These are phyloP conservation scores for Mallotus villosus DNA, from an alignment of 2,797 vertebrate genomes.

Conservation along the genomic window DNA sequence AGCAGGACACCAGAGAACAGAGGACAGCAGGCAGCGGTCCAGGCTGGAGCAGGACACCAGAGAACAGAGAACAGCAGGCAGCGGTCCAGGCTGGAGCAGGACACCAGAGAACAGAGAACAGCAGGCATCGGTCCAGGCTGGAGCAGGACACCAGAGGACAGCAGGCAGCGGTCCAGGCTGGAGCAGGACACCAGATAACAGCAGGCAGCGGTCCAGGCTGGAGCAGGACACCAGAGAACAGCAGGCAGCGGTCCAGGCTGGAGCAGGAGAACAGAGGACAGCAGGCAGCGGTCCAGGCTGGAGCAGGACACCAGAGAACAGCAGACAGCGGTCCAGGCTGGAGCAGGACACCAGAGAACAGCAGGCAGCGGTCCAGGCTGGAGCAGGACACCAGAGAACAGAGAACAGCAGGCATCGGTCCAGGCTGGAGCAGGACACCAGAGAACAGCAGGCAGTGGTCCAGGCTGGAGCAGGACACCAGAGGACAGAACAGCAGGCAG, in stretches of 20 bases:
- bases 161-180: conserved; percentile 34
- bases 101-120: conserved; percentile 26
- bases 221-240: conserved; percentile 33
- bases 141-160: conserved; percentile 33
- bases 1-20: conserved; percentile 34
- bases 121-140: conserved; percentile 34
- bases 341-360: conserved; percentile 33
- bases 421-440: conserved; percentile 36
- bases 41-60: conserved; percentile 35
- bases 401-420: conserved; percentile 31
- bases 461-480: conserved; percentile 35
- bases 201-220: conserved; percentile 34
- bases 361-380: conserved; percentile 34
- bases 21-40: conserved; percentile 31
- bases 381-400: conserved; percentile 35
- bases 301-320: conserved; percentile 33
- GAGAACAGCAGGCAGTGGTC: conserved; percentile 31
- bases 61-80: conserved; percentile 30
- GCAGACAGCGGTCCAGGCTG: conserved; percentile 34
- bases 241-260: conserved; percentile 34
- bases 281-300: conserved; percentile 34
- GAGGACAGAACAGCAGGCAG: conserved; percentile 29
- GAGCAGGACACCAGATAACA: conserved; percentile 33
- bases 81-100: conserved; percentile 37
- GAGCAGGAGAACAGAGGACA: conserved; percentile 33